These are phyloP conservation scores for Anas capensis DNA, from an alignment of 2,797 vertebrate genomes.

Conservation along the genomic window DNA sequence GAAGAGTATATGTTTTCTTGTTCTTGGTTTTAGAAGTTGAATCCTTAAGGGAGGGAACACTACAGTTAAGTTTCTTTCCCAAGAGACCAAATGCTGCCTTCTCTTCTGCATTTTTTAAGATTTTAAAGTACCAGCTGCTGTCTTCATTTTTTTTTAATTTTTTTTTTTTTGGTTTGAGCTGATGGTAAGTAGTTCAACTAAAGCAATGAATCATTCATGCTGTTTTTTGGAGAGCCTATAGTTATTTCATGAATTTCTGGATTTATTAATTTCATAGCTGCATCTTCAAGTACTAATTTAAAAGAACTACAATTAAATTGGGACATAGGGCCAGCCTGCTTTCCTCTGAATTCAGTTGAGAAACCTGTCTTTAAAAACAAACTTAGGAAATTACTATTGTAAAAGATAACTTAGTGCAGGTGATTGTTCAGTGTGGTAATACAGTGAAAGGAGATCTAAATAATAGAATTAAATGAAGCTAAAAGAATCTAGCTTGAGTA, in stretches of 20 bases:
- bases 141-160: not conserved
- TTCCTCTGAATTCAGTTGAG: not conserved
- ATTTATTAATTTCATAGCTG: slow-evolving; percentile 63
- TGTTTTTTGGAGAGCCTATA: slow-evolving; percentile 52
- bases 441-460: not conserved
- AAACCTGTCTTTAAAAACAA: not conserved
- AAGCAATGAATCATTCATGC: slow-evolving; percentile 67
- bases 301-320: slow-evolving; percentile 20
- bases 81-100: slow-evolving; percentile 6
- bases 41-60: slow-evolving; percentile 16
- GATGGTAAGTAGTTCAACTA: slow-evolving; percentile 63
- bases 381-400: not conserved
- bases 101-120: slow-evolving; percentile 4
- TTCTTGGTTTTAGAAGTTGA: slow-evolving; percentile 42
- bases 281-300: slow-evolving; percentile 32
- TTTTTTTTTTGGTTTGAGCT: slow-evolving; percentile 29
- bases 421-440: not conserved
- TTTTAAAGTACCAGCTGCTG: slow-evolving; percentile 47
- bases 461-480: not conserved
- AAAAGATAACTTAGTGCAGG: not conserved
- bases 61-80: slow-evolving; percentile 41
- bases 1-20: not conserved
- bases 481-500: not conserved
- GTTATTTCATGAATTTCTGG: slow-evolving; percentile 58
- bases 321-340: not conserved